Percentiles rank a stretch among this genome's conserved stretches.
These are phyloP conservation scores for Nematolebias whitei DNA, from an alignment of 2,113 vertebrate species.

Conservation along the genomic window DNA sequence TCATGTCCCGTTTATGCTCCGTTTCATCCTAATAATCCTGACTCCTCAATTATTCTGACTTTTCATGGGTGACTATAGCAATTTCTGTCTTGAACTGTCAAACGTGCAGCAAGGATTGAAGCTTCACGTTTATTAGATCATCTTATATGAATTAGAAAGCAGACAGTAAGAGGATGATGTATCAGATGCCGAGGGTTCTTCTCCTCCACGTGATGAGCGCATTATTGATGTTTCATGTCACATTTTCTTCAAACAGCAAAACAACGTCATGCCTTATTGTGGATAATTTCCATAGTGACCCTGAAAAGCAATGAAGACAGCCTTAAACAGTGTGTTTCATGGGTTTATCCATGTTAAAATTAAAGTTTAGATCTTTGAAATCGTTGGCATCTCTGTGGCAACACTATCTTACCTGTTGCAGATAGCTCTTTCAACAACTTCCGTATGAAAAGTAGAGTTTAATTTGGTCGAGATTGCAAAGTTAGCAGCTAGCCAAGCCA, in stretches of 20 bases:
- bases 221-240: slow-evolving; percentile 8
- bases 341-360: background rate
- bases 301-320: slow-evolving; percentile 68
- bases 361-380: background rate
- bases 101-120: background rate
- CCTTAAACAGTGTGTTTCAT: background rate
- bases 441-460: too few species aligned
- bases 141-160: slow-evolving; percentile 19
- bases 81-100: background rate
- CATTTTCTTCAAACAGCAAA: slow-evolving; percentile 17
- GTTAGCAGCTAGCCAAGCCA: too few species aligned
- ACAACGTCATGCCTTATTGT: slow-evolving; percentile 78
- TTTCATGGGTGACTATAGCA: background rate
- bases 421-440: too few species aligned
- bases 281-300: slow-evolving; percentile 96
- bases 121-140: slow-evolving; percentile 14
- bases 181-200: slow-evolving; percentile 30
- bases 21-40: too few species aligned
- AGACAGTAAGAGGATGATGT: slow-evolving; percentile 33
- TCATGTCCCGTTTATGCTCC: slow-evolving; percentile 20
- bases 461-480: too few species aligned
- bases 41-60: slow-evolving; percentile 1
- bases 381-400: too few species aligned
- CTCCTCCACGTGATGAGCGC: slow-evolving; percentile 22
- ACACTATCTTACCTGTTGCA: too few species aligned